phyloP scores from a whole-genome alignment of 2,888 invertebrate species.

The Sepiola atlantica region DNA sequence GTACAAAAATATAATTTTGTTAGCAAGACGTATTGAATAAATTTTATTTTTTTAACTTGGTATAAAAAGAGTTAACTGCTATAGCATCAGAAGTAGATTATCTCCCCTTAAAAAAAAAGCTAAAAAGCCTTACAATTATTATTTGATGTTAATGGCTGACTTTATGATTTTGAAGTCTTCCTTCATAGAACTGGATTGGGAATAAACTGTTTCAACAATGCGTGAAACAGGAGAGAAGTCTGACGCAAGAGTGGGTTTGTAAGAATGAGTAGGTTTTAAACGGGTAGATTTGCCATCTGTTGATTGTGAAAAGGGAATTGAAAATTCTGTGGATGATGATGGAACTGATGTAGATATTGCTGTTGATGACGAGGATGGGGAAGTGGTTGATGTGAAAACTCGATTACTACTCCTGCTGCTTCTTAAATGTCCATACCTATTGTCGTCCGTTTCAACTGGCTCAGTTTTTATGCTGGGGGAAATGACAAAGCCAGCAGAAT shows the following conservation, averaged over 20 bases:
- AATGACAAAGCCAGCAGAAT: conserved; percentile 33
- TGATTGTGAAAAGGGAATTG: neutral
- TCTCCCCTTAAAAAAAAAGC: no score
- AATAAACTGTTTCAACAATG: conserved; percentile 24
- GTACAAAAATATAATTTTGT: no score
- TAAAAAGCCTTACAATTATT: no score
- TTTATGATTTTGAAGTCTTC: no score
- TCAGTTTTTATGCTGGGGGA: neutral
- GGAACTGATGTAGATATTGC: neutral
- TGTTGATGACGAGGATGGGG: neutral
- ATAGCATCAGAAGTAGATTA: no score
- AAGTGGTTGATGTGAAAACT: neutral
- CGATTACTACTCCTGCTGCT: neutral
- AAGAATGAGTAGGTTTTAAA: neutral
- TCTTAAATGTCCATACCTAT: neutral
- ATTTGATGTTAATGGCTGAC: no score
- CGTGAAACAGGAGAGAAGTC: conserved; percentile 10
- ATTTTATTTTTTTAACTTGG: no score
- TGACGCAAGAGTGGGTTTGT: neutral
- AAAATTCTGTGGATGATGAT: neutral
- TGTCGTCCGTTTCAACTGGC: neutral
- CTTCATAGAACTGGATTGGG: neutral
- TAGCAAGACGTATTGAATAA: no score
- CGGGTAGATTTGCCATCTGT: neutral
- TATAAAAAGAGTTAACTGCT: no score